Conservation (phyloP, 2,888 invertebrate genomes). For the Odiellus spinosus region DNA sequence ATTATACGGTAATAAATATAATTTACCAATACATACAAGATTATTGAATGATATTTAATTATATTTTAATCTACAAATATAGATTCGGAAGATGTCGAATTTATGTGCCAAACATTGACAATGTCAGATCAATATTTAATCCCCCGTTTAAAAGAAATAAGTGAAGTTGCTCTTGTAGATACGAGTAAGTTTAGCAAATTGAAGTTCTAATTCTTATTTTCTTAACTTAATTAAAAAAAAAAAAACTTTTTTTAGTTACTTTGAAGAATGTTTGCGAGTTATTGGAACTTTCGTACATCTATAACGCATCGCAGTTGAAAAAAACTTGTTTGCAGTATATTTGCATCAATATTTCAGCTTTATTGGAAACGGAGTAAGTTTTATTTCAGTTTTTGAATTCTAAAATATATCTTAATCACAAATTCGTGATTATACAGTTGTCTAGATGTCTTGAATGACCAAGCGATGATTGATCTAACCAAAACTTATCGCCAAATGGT, state of each 20-base stretch:
- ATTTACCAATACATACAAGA: slow-evolving; percentile 2
- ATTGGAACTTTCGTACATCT: slow-evolving; percentile 54
- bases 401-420: not conserved
- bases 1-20: slow-evolving; percentile 6
- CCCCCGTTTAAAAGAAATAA: slow-evolving; percentile 49
- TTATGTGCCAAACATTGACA: slow-evolving; percentile 54
- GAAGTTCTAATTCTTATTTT: no score
- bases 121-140: slow-evolving; percentile 67
- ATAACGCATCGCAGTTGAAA: slow-evolving; percentile 57
- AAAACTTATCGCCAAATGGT: slow-evolving; percentile 45
- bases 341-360: slow-evolving; percentile 50
- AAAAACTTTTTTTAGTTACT: slow-evolving; percentile 35
- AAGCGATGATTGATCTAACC: slow-evolving; percentile 46
- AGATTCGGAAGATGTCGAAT: slow-evolving; percentile 48
- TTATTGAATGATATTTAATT: slow-evolving; percentile 1
- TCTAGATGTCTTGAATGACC: slow-evolving; percentile 45
- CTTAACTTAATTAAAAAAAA: no score
- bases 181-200: slow-evolving; percentile 29
- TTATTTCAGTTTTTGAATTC: no score
- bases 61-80: slow-evolving; percentile 27
- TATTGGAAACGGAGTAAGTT: slow-evolving; percentile 46
- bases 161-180: slow-evolving; percentile 47
- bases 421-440: slow-evolving; percentile 28
- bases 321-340: slow-evolving; percentile 59
- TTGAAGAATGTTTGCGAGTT: slow-evolving; percentile 60